These are phyloP conservation scores for Stichodactyla helianthus DNA, from an alignment of 64 coral and sea anemone genomes.

Conservation along the genomic window DNA sequence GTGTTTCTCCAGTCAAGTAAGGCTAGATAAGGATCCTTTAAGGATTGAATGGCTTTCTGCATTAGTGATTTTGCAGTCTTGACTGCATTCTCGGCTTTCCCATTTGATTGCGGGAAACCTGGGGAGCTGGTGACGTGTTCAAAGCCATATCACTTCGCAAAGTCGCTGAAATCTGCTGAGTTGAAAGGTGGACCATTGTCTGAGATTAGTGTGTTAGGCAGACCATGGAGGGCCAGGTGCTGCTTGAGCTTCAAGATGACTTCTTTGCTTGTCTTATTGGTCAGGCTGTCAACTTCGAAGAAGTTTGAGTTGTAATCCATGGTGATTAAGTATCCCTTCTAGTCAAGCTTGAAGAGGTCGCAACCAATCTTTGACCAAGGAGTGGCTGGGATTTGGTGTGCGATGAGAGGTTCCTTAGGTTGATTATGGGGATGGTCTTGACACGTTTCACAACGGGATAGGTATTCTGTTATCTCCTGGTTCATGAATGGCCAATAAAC, in stretches of 20 bases:
- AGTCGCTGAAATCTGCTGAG: conserved; percentile 23
- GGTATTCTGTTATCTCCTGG: conserved; percentile 29
- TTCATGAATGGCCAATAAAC: conserved; percentile 50
- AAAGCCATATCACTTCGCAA: conserved; percentile 26
- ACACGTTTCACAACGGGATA: conserved; percentile 1
- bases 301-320: background rate
- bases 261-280: background rate
- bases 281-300: conserved; percentile 12
- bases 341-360: conserved; percentile 26
- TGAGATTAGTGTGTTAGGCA: background rate
- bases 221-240: background rate
- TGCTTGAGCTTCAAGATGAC: conserved; percentile 9
- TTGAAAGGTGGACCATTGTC: conserved; percentile 25
- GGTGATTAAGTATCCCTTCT: background rate
- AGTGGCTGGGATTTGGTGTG: conserved; percentile 32
- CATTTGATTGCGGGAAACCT: conserved; percentile 34
- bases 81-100: conserved; percentile 41
- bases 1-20: conserved; percentile 40
- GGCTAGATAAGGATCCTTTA: conserved; percentile 29
- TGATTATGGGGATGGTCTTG: conserved; percentile 12
- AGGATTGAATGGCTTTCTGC: conserved; percentile 10
- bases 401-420: conserved; percentile 8
- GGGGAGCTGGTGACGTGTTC: conserved; percentile 37
- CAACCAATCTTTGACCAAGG: conserved; percentile 37
- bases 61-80: conserved; percentile 24